Base-by-base conservation (phyloP, 2,888 invertebrate species). In the Agrotis segetum region DNA sequence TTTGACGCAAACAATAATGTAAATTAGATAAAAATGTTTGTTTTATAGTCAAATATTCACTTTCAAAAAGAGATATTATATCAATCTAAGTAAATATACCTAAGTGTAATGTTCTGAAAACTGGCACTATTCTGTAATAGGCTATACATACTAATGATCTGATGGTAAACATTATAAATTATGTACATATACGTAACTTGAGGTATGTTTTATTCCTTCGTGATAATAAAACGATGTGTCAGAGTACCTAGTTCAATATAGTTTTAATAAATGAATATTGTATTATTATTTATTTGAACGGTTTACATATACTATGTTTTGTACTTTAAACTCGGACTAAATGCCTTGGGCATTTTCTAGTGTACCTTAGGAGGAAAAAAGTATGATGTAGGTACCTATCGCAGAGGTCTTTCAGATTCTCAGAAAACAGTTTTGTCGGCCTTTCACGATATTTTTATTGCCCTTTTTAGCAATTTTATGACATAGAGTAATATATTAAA, bases 51-150 rank as follows among this genome's bases (percentile, higher is more conserved):
- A 79, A 40, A 79, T 80, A 79, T 85, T 82, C 84, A 86, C 87
- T 85, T 86, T 85, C 77, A 73, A 84, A 77, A 85, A 84, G 86
- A 86, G 69, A 83, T 84, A 79, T 79, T 84, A 79, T 79, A 81
- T 81, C 75, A 77, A 72, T 74, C 67, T 80, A 71, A 82, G 74
- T 77, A 71, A 52, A 63, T 74, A 50, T 78, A n/a, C n/a, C n/a
- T n/a, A 78, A 80, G 70, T 79, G 81, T 79, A 78, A 78, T 74
- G 67, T 79, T 85, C 74, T 79, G 67, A 50, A 65, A 73, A 81
- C 75, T 83, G 79, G 77, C 82, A 86, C 82, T 81, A 71, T 75
- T 79, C 69, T 71, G 58, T 74, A 66, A 74, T 72, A 69, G 68
- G 55, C 13, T 74, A 76, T 67, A 59, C 61, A 71, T 69, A 58